Evolutionary conservation across 2,888 invertebrate genomes (phyloP), one percentile per base, ranked within the genome.

Genomic region (Colletes collaris): DNA sequence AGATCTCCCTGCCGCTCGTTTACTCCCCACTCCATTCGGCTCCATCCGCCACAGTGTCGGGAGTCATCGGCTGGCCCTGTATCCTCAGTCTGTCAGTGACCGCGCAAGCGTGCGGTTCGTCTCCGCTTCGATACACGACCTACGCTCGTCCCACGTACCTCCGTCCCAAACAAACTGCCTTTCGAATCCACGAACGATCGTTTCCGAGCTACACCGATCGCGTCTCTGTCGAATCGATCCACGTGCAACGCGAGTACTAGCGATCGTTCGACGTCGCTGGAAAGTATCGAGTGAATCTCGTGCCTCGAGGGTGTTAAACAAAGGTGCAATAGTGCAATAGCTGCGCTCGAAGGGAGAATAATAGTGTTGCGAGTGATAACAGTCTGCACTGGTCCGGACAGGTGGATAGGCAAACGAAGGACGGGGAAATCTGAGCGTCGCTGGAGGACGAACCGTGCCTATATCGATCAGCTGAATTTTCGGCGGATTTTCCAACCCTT

Each of bases 51-150:
- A 81, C 80, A 78, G 85, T 85, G 89, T 87, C 87, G 87, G 84
- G 89, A 89, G 83, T 88, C 87, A 85, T 89, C 88, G 88, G 76
- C 59, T 83, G 80, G 65, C 82, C 62, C 81, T 75, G 84, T 84
- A 76, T 81, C 79, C 82, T 92, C 90, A 92, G 92, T 92, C 89
- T 87, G 87, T 89, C 88, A 89, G 88, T 88, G 91, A 89, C 87
- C 89, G 92, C 90, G 90, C 90, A 89, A 89, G 90, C 91, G 92
- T 91, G 86, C 87, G 90, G 88, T 83, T 86, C 87, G 80, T 70
- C 10, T 27, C 27, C 10, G 10, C 16, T 7, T 52, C 10, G 35
- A 46, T 16, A 10, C 55, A n/a, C n/a, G n/a, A 19, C 4, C n/a
- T 3, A 11, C 11, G 6, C 53, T 27, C 2, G 56, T 13, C 50